These are phyloP conservation scores for Brienomyrus longianalis DNA, from an alignment of 2,113 vertebrate species.

Conservation along the genomic window DNA sequence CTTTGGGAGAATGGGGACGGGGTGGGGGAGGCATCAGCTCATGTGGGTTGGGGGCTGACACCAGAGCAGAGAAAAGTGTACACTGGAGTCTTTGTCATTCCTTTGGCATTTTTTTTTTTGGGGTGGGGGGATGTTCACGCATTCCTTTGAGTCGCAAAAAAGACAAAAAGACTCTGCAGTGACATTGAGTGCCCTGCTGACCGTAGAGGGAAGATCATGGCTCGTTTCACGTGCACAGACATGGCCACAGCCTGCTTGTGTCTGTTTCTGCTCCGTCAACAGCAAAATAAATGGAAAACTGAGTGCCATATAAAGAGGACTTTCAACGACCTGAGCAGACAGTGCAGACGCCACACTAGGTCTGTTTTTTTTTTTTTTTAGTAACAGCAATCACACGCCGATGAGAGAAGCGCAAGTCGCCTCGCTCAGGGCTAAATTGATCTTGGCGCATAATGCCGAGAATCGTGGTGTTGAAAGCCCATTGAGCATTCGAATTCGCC, in stretches of 20 bases:
- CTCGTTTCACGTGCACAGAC: background rate
- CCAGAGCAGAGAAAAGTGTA: background rate
- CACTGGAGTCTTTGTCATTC: constrained; percentile 28
- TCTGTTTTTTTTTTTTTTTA: background rate
- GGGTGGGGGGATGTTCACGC: background rate
- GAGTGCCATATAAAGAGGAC: background rate
- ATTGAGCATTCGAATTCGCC: background rate
- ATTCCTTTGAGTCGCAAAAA: constrained; percentile 38
- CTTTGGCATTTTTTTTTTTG: constrained; percentile 8
- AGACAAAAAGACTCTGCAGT: background rate
- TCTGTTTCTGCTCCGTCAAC: background rate
- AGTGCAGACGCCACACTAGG: background rate
- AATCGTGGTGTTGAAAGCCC: constrained; percentile 8
- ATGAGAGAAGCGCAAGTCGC: background rate
- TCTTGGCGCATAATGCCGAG: constrained; percentile 28
- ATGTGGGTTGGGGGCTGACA: background rate
- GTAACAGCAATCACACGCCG: background rate
- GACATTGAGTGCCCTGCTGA: background rate
- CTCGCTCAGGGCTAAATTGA: constrained; percentile 19
- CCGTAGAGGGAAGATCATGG: background rate
- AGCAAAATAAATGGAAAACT: background rate
- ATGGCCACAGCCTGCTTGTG: background rate
- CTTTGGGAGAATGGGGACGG: constrained; percentile 28
- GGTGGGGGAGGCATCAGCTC: background rate
- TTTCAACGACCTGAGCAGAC: background rate